phyloP scores from a whole-genome alignment of 2,113 vertebrate species.

The Cricetomys ansorgei region DNA sequence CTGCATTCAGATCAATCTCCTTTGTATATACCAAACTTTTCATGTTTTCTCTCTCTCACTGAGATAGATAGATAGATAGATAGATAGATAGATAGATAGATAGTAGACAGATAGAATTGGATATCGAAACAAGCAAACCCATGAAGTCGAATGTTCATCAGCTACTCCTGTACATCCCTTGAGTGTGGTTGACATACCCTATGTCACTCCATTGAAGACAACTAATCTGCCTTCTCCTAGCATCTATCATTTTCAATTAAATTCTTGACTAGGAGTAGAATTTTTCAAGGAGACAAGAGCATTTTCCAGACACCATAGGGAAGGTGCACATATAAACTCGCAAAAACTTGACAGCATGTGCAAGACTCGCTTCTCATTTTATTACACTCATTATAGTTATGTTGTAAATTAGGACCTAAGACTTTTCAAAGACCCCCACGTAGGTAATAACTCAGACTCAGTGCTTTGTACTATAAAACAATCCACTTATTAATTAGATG shows the following conservation, averaged over 20 bases:
- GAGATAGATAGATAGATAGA: neutral
- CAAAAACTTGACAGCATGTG: neutral
- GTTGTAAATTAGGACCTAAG: conserved; percentile 41
- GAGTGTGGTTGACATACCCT: neutral
- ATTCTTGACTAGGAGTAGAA: neutral
- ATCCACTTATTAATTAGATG: neutral
- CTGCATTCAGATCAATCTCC: neutral
- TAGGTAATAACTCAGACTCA: neutral
- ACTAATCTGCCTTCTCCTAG: neutral
- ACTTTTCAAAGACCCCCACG: neutral
- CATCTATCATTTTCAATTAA: neutral
- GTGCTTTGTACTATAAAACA: neutral
- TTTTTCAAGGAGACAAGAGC: neutral
- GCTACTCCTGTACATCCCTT: neutral
- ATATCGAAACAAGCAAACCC: neutral
- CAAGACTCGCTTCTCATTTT: neutral
- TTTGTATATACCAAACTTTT: neutral
- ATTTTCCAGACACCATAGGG: neutral
- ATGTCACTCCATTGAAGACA: neutral
- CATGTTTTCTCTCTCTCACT: neutral
- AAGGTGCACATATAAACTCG: neutral
- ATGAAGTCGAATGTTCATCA: neutral
- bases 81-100: neutral
- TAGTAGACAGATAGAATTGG: neutral
- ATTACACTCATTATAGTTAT: neutral